These are phyloP conservation scores for Lamellibrachia satsuma DNA, from an alignment of 2,888 invertebrate species.

Conservation along the genomic window DNA sequence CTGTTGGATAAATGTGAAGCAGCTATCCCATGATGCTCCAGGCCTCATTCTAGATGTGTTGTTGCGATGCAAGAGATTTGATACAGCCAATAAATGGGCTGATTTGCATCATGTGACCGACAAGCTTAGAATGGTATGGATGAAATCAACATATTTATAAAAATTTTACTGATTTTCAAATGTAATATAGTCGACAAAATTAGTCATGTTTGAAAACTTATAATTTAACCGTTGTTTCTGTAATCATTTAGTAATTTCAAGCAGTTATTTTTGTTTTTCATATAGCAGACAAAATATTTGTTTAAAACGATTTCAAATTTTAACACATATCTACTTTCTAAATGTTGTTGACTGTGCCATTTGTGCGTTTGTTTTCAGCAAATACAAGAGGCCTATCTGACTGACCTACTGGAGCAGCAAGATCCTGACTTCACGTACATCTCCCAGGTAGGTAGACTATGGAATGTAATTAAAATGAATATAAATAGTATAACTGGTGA, in stretches of 20 bases:
- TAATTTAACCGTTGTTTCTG: background rate
- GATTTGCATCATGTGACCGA: constrained; percentile 44
- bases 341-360: background rate
- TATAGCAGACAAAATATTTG: background rate
- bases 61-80: constrained; percentile 52
- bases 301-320: background rate
- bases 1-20: constrained; percentile 52
- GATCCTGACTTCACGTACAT: constrained; percentile 22
- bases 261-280: background rate
- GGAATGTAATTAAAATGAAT: constrained; percentile 37
- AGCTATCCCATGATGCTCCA: constrained; percentile 44
- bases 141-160: background rate
- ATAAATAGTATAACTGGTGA: background rate
- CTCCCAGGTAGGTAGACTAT: constrained; percentile 26
- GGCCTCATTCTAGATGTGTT: constrained; percentile 51
- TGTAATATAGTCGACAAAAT: background rate
- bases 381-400: constrained; percentile 52
- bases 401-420: constrained; percentile 42
- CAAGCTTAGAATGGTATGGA: constrained; percentile 26
- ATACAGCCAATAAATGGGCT: constrained; percentile 53
- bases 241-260: background rate
- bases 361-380: constrained; percentile 41
- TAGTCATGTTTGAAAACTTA: constrained; percentile 4
- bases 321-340: background rate
- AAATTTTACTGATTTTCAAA: constrained; percentile 1